Evolutionary conservation across 2,888 invertebrate genomes (phyloP), one percentile per base, ranked within the genome.

Genomic region (Globia sparganii): DNA sequence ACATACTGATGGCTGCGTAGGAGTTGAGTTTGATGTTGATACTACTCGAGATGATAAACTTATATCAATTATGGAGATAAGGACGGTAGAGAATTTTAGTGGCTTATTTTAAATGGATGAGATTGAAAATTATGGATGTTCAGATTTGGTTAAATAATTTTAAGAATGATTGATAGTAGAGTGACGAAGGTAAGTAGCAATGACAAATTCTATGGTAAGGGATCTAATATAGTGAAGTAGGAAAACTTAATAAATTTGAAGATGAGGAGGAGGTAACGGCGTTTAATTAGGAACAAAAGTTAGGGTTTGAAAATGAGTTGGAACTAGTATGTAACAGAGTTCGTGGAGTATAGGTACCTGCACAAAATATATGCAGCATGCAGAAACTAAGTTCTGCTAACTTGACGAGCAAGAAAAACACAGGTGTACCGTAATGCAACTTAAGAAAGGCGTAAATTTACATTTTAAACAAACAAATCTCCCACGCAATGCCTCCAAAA

Each of bases 1-100:
- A 61, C 80, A 81, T 77, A 83, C 75, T 71, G 64, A 80, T 78
- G 65, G 18, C 1, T 72, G 79, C 68, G 86, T 87, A 58, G 87
- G 84, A 75, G 78, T 65, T 34, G 28, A 43, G 25, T 43, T 62
- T 53, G 62, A 43, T 72, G 77, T 68, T 69, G 56, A 70, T 70
- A 69, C 59, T 68, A 31, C 79, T 37, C 53, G 28, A 71, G 80
- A 67, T 77, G 78, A 80, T 80, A 67, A 75, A 86, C 73, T 72
- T 61, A 66, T 62, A 73, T 75, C 83, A 73, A 85, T 83, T 83
- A 78, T 78, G 71, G 31, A 78, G 75, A 83, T 86, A 75, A 67
- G 37, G 28, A 31, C 40, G n/a, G n/a, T n/a, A n/a, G 37, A 58
- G 15, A 53, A 71, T 46, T 15, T 49, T 31, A 69, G 58, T 75